Conservation (phyloP, 2,797 vertebrate species). For the Sorex maritimensis region DNA sequence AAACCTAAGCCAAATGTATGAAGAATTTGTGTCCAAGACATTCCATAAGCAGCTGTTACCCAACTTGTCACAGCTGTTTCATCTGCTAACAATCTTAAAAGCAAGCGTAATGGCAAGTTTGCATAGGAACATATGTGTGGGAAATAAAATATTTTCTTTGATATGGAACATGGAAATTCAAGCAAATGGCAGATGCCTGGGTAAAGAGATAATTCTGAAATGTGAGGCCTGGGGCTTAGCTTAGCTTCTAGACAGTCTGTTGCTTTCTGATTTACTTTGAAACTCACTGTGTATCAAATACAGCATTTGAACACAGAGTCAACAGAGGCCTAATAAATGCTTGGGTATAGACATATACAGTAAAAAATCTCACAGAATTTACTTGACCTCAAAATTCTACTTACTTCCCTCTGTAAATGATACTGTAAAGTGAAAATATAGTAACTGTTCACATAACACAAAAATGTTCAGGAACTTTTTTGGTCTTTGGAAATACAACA, state of each 20-base stretch:
- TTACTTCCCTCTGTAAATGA: background rate
- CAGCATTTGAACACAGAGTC: background rate
- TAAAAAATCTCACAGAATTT: background rate
- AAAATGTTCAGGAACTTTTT: background rate
- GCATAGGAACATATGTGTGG: background rate
- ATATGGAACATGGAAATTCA: slow-evolving; percentile 6
- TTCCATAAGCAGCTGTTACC: background rate
- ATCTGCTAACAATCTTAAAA: background rate
- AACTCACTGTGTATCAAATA: background rate
- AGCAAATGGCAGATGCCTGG: background rate
- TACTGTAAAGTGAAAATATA: background rate
- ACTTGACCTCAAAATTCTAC: background rate
- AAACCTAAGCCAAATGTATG: slow-evolving; percentile 6
- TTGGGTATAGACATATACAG: background rate
- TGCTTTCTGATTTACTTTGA: background rate
- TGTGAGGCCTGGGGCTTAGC: background rate
- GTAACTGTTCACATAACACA: background rate
- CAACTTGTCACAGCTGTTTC: slow-evolving; percentile 12
- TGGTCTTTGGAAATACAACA: background rate
- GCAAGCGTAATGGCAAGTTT: slow-evolving; percentile 25
- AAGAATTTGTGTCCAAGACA: slow-evolving; percentile 26
- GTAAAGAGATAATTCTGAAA: background rate
- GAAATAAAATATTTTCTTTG: slow-evolving; percentile 45
- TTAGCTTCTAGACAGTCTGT: background rate
- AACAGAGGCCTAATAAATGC: background rate